Percentiles rank a stretch among this genome's conserved stretches.
These are phyloP conservation scores for Apoda limacodes DNA, from an alignment of 2,888 invertebrate species.

Conservation along the genomic window DNA sequence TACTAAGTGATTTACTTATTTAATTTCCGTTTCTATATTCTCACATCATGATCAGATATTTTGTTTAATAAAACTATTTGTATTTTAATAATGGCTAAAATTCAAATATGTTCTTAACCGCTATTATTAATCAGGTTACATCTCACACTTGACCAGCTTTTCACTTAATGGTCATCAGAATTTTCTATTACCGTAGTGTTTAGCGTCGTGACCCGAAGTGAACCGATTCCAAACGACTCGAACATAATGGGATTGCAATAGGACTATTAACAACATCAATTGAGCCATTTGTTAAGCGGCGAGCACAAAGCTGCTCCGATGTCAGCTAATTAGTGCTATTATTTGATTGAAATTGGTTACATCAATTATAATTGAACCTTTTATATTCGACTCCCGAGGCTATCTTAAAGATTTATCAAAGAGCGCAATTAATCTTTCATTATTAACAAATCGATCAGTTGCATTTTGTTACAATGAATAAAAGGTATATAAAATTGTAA, in stretches of 20 bases:
- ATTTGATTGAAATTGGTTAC: constrained; percentile 65
- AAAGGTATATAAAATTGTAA: too few relatives aligned
- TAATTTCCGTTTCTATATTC: too few relatives aligned
- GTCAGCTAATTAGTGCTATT: constrained; percentile 63
- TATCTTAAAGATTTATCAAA: constrained; percentile 40
- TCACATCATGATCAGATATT: too few relatives aligned
- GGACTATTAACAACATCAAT: constrained; percentile 59
- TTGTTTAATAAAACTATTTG: too few relatives aligned
- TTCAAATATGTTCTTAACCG: too few relatives aligned
- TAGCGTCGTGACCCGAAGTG: constrained; percentile 40
- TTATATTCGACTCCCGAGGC: constrained; percentile 45
- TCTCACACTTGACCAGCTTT: too few relatives aligned
- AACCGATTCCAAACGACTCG: constrained; percentile 23
- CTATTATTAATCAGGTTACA: too few relatives aligned
- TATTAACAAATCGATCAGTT: constrained; percentile 36
- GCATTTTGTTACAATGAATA: constrained; percentile 16
- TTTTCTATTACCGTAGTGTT: too few relatives aligned
- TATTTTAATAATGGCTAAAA: too few relatives aligned
- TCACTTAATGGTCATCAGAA: too few relatives aligned
- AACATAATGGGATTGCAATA: constrained; percentile 34
- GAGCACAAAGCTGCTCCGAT: constrained; percentile 52
- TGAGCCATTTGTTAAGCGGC: constrained; percentile 60
- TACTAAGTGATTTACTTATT: too few relatives aligned
- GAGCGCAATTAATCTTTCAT: constrained; percentile 44
- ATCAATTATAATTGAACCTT: constrained; percentile 61